Base-by-base conservation (phyloP, 2,113 vertebrate genomes). In the Boleophthalmus pectinirostris region DNA sequence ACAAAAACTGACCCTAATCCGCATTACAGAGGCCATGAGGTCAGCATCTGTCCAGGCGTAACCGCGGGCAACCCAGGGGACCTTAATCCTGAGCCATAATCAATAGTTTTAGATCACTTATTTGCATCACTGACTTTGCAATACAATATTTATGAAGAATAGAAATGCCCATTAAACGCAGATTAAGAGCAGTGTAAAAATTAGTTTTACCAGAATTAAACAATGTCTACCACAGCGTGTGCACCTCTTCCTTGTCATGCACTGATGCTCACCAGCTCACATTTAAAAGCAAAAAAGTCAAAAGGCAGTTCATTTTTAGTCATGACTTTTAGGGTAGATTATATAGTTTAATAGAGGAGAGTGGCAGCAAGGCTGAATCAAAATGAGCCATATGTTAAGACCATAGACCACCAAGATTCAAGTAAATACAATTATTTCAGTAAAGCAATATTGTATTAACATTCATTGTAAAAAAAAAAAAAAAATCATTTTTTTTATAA, bases 1-100 rank as follows among this genome's bases (percentile, higher is more conserved):
- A 57, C 5, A 63, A 73, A 68, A 75, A 77, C 66, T 87, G 88
- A 87, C 86, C 86, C 82, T 82, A 86, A 91, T 90, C 73, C 45
- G 75, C 74, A 46, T 81, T 77, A 87, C 51, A 70, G 84, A 82
- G 61, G 79, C 53, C 69, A 82, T 56, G 53, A 76, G 75, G 81
- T 90, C 85, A 81, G 45, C 79, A 82, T 83, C 75, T 85, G 85
- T 63, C 75, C 69, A 0, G 68, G 76, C 29, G 18, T 86, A 84
- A 87, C 69, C 65, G 79, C 85, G 82, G 58, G 33, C 33, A 38
- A 64, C 73, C 11, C 53, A 81, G 85, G 82, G 75, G 73, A 15
- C 21, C 18, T 35, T 46, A 89, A 88, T 80, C 67, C 60, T 1
- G 9, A 58, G 29, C 46, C 2, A 3, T 69, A 66, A 90, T 92